A percentile compares a stretch with the other conserved stretches of the same genome.
Conservation (phyloP, 2,797 vertebrate genomes). For the Tamandua tetradactyla region DNA sequence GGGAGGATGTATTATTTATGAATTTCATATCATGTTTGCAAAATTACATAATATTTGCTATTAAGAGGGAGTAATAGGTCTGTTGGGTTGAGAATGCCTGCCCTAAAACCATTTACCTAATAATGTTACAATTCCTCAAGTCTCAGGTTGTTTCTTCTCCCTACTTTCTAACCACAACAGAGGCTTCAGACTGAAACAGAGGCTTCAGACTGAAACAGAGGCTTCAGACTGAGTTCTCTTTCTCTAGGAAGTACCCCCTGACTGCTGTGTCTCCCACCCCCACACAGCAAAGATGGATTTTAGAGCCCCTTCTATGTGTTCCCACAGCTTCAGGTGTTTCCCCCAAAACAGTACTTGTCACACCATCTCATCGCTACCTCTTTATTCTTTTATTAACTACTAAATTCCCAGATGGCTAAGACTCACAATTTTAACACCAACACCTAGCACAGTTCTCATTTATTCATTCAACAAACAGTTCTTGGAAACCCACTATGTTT, state of each 20-base stretch:
- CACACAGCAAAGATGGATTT: neutral
- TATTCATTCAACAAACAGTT: neutral
- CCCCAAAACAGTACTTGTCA: neutral
- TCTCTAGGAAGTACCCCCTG: slow-evolving; percentile 2
- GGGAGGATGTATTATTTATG: neutral
- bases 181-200: no score
- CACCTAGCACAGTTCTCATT: neutral
- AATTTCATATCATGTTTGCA: neutral
- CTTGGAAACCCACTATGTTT: neutral
- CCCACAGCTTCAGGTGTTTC: neutral
- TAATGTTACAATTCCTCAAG: neutral
- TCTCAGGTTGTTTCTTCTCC: neutral
- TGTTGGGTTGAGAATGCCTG: neutral
- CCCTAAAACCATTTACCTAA: neutral
- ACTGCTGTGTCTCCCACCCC: neutral
- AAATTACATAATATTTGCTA: neutral
- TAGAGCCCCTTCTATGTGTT: neutral
- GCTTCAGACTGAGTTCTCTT: neutral
- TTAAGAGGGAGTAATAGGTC: neutral
- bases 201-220: no score
- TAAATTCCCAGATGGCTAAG: neutral
- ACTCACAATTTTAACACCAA: neutral
- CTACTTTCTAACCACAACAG: neutral
- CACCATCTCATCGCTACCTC: neutral
- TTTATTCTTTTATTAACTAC: neutral